Conservation (phyloP, 2,797 vertebrate genomes). For the Chanos chanos region DNA sequence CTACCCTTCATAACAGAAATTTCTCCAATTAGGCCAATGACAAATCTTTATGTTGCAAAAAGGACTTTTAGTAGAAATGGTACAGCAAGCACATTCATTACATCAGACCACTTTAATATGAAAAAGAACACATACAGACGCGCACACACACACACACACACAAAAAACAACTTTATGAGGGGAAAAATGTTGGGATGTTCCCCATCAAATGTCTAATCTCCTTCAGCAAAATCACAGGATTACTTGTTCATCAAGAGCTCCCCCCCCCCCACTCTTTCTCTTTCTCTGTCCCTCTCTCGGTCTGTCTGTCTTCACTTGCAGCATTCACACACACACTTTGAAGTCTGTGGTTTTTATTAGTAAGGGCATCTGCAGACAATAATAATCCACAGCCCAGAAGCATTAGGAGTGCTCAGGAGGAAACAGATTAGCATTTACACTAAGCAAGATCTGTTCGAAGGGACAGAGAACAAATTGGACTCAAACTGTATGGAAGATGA, state of each 20-base stretch:
- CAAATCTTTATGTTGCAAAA: too few relatives aligned
- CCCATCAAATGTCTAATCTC: too few relatives aligned
- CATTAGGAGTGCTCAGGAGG: slow-evolving; percentile 28
- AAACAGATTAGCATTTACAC: slow-evolving; percentile 39
- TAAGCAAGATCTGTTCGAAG: slow-evolving; percentile 26
- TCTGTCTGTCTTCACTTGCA: too few relatives aligned
- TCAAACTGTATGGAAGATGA: slow-evolving; percentile 26
- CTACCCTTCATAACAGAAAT: too few relatives aligned
- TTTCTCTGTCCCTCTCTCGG: too few relatives aligned
- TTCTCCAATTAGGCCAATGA: too few relatives aligned
- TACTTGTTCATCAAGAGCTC: too few relatives aligned
- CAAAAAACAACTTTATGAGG: too few relatives aligned
- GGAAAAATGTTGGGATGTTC: too few relatives aligned
- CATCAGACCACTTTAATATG: background rate
- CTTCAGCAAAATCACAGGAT: background rate
- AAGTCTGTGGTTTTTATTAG: slow-evolving; percentile 22
- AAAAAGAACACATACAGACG: background rate
- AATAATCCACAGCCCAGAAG: slow-evolving; percentile 46
- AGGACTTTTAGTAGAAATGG: too few relatives aligned
- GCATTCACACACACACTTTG: slow-evolving; percentile 2
- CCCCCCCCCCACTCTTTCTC: too few relatives aligned
- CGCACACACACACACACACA: too few relatives aligned
- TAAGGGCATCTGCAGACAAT: slow-evolving; percentile 33
- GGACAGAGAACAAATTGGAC: slow-evolving; percentile 31
- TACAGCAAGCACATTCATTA: background rate